Conservation (phyloP, 2,888 invertebrate genomes). For the Drosophila melanosoma region DNA sequence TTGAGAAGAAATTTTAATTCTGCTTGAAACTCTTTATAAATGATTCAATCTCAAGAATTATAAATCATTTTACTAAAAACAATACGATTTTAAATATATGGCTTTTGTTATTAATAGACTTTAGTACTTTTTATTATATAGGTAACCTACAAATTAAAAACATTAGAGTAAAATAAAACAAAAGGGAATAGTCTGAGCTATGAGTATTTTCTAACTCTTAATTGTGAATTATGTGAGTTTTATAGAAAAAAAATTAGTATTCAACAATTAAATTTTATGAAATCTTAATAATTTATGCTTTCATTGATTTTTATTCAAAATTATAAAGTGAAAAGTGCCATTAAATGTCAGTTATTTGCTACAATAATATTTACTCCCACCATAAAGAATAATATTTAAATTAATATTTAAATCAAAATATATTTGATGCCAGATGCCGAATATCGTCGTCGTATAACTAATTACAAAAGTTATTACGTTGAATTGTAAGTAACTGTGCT, state of each 20-base stretch:
- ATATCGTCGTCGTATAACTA: not conserved
- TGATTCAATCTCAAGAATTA: not conserved
- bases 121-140: too few species aligned
- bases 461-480: constrained; percentile 34
- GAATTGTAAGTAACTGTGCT: constrained; percentile 5
- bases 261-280: not conserved
- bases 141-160: not conserved
- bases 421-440: constrained; percentile 14
- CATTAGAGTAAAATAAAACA: not conserved
- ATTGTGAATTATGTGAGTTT: not conserved
- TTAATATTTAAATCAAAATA: not conserved
- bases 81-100: not conserved
- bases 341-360: not conserved
- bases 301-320: not conserved
- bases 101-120: not conserved
- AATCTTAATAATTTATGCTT: not conserved
- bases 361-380: not conserved
- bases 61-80: not conserved
- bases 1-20: not conserved
- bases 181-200: not conserved
- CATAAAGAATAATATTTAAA: not conserved
- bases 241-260: not conserved
- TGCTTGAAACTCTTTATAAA: not conserved
- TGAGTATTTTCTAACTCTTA: not conserved
- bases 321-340: not conserved